These are phyloP conservation scores for Tachysurus vachellii DNA, from an alignment of 2,113 vertebrate genomes.

Conservation along the genomic window DNA sequence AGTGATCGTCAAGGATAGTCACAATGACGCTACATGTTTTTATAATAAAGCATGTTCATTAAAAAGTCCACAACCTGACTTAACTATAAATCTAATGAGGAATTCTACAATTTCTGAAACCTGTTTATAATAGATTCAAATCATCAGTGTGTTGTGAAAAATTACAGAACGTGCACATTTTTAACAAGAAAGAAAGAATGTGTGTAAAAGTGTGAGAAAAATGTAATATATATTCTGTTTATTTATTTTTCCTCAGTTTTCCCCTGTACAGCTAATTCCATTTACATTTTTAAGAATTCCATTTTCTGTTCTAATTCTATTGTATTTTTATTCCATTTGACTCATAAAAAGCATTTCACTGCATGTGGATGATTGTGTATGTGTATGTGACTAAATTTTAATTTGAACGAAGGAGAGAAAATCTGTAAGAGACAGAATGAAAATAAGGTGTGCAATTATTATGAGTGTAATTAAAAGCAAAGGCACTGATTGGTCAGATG, in stretches of 20 bases:
- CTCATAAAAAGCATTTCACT: too few relatives aligned
- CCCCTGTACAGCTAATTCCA: too few relatives aligned
- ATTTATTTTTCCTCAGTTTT: too few relatives aligned
- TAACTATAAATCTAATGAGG: not conserved
- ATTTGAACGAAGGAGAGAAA: not conserved
- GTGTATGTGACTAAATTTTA: too few relatives aligned
- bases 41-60: not conserved
- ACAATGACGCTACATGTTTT: not conserved
- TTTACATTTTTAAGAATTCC: too few relatives aligned
- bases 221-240: too few relatives aligned
- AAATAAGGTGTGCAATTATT: not conserved
- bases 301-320: too few relatives aligned
- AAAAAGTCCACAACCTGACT: not conserved
- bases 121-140: not conserved
- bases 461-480: not conserved
- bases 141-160: not conserved
- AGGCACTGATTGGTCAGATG: not conserved
- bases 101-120: not conserved
- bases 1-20: not conserved
- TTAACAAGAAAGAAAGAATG: not conserved
- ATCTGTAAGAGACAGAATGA: not conserved
- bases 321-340: too few relatives aligned
- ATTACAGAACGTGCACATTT: not conserved
- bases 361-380: too few relatives aligned
- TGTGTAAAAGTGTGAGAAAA: not conserved